Evolutionary conservation across 2,797 vertebrate genomes (phyloP).

Genomic region (Emydoidea blandingii): DNA sequence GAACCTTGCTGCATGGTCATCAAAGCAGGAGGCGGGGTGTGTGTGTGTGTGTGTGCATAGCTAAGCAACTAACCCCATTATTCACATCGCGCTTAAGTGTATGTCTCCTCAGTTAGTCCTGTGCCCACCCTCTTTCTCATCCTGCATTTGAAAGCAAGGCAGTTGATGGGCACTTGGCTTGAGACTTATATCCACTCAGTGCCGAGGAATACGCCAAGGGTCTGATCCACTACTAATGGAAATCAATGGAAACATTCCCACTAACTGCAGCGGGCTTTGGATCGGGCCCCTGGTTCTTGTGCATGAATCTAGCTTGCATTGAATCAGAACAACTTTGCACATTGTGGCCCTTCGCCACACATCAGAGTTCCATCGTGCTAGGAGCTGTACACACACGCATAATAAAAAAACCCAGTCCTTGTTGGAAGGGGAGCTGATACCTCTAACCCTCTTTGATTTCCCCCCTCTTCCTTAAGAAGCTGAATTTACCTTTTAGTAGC

Average conservation of each 20-base stretch:
- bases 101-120: neutral
- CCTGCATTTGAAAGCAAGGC: accelerated
- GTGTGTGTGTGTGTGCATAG: neutral
- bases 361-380: neutral
- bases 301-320: neutral
- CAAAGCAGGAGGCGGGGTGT: neutral
- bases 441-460: neutral
- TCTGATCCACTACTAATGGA: neutral
- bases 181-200: neutral
- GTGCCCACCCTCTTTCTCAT: neutral
- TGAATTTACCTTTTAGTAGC: neutral
- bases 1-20: neutral
- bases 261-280: neutral
- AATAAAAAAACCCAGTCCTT: neutral
- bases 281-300: accelerated
- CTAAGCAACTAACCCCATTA: neutral
- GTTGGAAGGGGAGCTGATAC: neutral
- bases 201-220: neutral
- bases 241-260: neutral
- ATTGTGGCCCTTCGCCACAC: neutral
- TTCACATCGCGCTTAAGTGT: neutral
- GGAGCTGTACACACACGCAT: neutral
- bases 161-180: neutral
- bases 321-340: neutral
- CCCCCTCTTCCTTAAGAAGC: neutral